Conservation (phyloP, 2,113 vertebrate species). For the Macaca nemestrina region DNA sequence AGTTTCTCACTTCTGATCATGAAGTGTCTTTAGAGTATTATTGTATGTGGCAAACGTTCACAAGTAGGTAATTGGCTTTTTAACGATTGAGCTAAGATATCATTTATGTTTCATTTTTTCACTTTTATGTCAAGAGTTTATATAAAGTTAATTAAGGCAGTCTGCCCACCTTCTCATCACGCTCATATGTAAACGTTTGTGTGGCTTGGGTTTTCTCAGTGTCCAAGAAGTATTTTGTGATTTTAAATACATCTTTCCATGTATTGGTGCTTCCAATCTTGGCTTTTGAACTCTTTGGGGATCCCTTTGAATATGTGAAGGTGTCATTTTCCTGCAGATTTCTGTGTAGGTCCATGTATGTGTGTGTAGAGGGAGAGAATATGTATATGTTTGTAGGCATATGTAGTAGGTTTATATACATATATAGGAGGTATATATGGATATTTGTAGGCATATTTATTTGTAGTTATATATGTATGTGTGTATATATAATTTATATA, state of each 20-base stretch:
- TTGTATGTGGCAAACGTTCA: not conserved
- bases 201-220: not conserved
- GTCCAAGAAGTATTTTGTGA: not conserved
- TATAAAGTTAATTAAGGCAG: conserved; percentile 2
- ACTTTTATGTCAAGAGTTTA: conserved; percentile 20
- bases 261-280: conserved; percentile 51
- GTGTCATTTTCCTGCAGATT: conserved; percentile 52
- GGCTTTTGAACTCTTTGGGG: conserved; percentile 62
- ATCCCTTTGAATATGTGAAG: conserved; percentile 47
- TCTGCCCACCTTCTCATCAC: not conserved
- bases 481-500: not conserved
- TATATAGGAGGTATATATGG: not conserved
- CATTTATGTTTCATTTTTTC: conserved; percentile 8
- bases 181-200: not conserved
- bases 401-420: too few species aligned
- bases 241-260: conserved; percentile 28
- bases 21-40: conserved; percentile 58
- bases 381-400: not conserved
- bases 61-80: conserved; percentile 63
- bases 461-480: not conserved
- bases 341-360: not conserved
- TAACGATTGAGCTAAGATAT: conserved; percentile 48
- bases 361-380: not conserved
- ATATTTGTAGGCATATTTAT: not conserved
- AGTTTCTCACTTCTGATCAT: conserved; percentile 66